Conservation (phyloP, 92 coral and sea anemone genomes). For the Plumapathes pennacea region DNA sequence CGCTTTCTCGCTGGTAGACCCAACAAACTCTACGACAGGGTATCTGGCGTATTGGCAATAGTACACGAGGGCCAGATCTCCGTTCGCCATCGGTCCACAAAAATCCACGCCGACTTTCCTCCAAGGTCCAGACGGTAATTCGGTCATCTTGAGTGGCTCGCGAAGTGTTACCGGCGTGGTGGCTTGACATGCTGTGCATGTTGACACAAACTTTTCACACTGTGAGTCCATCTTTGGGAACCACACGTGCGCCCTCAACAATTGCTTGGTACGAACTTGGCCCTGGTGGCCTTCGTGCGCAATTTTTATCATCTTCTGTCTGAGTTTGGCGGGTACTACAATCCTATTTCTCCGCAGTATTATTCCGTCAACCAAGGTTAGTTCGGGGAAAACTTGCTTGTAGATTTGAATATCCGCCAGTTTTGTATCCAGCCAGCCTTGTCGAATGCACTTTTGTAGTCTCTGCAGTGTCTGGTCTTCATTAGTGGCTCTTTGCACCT, state of each 20-base stretch:
- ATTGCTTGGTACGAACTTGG: too few relatives aligned
- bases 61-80: constrained; percentile 14
- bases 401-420: too few relatives aligned
- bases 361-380: too few relatives aligned
- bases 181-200: constrained; percentile 9
- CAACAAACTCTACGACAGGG: constrained; percentile 34
- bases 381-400: too few relatives aligned
- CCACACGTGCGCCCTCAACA: constrained; percentile 26
- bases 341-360: constrained; percentile 1
- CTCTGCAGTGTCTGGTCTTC: too few relatives aligned
- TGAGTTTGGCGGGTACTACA: constrained; percentile 6
- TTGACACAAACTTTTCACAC: constrained; percentile 19
- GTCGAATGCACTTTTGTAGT: too few relatives aligned
- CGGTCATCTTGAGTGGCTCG: constrained; percentile 7
- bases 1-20: constrained; percentile 13
- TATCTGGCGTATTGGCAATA: constrained; percentile 20
- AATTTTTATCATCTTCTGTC: constrained; percentile 8
- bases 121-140: constrained; percentile 14
- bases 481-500: too few relatives aligned
- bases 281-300: constrained; percentile 5
- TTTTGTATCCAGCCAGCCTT: too few relatives aligned
- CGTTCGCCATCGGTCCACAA: constrained; percentile 7
- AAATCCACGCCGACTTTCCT: constrained; percentile 4
- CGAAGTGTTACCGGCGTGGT: constrained; percentile 4
- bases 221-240: constrained; percentile 19